Conservation (phyloP, 2,797 vertebrate genomes). For the Myotis findleyi region DNA sequence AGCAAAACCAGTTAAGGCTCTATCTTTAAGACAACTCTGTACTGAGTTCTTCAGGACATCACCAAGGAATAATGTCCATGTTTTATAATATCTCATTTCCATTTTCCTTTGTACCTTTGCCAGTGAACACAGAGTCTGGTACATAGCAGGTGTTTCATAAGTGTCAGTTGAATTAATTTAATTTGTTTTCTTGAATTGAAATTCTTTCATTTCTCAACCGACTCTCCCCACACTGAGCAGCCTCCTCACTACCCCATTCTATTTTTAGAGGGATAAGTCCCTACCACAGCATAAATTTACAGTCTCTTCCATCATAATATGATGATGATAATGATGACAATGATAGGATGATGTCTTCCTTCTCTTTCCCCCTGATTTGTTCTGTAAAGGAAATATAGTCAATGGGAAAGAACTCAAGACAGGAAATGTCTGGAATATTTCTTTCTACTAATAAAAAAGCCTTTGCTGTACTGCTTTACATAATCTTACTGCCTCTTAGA, state of each 20-base stretch:
- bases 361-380: not conserved
- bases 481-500: not conserved
- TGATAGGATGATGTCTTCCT: not conserved
- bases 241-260: not conserved
- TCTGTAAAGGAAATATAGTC: constrained; percentile 16
- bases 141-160: not conserved
- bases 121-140: not conserved
- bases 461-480: constrained; percentile 11
- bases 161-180: not conserved
- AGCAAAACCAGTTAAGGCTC: no score
- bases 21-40: not conserved
- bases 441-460: not conserved
- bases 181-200: constrained; percentile 21
- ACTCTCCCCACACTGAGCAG: not conserved
- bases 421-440: not conserved
- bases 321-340: not conserved
- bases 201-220: constrained; percentile 1
- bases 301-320: not conserved
- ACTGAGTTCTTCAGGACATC: not conserved
- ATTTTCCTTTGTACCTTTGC: not conserved
- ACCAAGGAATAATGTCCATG: not conserved
- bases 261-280: not conserved
- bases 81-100: constrained; percentile 16
- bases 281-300: not conserved
- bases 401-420: not conserved